phyloP scores from a whole-genome alignment of 2,797 vertebrate species.

The Epinephelus malabaricus region DNA sequence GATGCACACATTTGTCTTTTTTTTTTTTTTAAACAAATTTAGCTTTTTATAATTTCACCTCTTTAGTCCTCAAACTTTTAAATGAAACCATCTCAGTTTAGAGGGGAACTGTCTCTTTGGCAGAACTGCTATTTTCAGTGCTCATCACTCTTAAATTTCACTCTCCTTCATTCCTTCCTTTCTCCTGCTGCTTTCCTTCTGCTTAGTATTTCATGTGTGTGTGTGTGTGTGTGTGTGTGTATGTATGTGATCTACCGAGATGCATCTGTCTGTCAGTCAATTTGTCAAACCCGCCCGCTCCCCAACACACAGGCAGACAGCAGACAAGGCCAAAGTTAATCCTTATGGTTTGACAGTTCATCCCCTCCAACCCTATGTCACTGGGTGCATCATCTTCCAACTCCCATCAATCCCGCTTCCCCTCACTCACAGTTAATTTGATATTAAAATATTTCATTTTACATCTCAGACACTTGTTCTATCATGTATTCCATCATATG shows the following conservation, averaged over 20 bases:
- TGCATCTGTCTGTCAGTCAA: constrained; percentile 85
- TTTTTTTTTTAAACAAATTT: not conserved
- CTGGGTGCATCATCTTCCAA: constrained; percentile 9
- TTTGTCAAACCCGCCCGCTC: constrained; percentile 85
- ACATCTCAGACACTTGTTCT: not conserved
- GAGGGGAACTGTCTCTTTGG: too few relatives aligned
- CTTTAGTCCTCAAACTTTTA: not conserved
- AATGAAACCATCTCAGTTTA: not conserved
- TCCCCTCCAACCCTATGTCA: constrained; percentile 76
- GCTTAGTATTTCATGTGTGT: constrained; percentile 4
- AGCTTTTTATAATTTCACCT: not conserved
- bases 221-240: constrained; percentile 62
- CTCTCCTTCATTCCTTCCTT: not conserved
- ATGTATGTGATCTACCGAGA: constrained; percentile 63
- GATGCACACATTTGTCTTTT: not conserved
- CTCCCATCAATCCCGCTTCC: constrained; percentile 7
- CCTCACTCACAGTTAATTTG: constrained; percentile 12
- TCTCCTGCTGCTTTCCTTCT: not conserved
- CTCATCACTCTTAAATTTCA: not conserved
- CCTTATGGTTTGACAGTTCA: constrained; percentile 81
- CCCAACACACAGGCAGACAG: constrained; percentile 55
- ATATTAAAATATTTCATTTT: constrained; percentile 6
- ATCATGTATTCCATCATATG: constrained; percentile 1
- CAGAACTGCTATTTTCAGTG: not conserved
- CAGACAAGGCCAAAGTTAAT: constrained; percentile 70